Evolutionary conservation across 2,113 vertebrate genomes (phyloP), one percentile per base, ranked within the genome.

Genomic region (Gallinago paraguaiae): DNA sequence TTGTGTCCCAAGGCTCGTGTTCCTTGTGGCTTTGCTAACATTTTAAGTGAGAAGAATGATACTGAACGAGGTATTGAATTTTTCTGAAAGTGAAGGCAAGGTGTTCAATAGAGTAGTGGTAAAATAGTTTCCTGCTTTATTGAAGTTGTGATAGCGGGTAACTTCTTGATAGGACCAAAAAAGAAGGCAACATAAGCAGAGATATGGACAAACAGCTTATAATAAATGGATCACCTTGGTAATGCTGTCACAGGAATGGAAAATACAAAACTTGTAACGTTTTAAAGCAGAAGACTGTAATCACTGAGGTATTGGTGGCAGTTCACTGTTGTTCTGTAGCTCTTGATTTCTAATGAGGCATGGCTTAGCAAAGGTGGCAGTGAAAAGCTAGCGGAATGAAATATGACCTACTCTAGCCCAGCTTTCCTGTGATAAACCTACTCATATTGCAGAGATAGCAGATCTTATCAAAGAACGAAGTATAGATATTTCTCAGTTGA

Each of bases 41-140:
- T 14, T 72, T 51, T 25, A 18, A 3, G 0, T 9, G 5, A 39
- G 59, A 35, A n/a, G 30, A n/a, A 5, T 8, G 27, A 6, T 35
- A 14, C 28, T 15, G 46, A 33, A 2, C 2, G 5, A 48, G 11
- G 3, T 39, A 5, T 5, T 13, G 54, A 7, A 5, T 28, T 7
- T 65, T 53, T 41, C n/a, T 2, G 16, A n/a, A 46, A 53, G 33
- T 5, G 6, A 15, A 12, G 25, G 37, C 12, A 43, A 63, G 45
- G 5, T 1, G 1, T 41, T 74, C 35, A 31, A 3, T 23, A 82
- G 27, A 15, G 8, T 6, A 9, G 27, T 6, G 39, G 31, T 56
- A 17, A 43, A 60, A 43, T 20, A 35, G n/a, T 65, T 85, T 9
- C 22, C 19, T 5, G 31, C 24, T 0, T 57, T 69, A 2, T 48